Conservation (phyloP, 2,113 vertebrate species). For the Romanogobio albipinnatus region DNA sequence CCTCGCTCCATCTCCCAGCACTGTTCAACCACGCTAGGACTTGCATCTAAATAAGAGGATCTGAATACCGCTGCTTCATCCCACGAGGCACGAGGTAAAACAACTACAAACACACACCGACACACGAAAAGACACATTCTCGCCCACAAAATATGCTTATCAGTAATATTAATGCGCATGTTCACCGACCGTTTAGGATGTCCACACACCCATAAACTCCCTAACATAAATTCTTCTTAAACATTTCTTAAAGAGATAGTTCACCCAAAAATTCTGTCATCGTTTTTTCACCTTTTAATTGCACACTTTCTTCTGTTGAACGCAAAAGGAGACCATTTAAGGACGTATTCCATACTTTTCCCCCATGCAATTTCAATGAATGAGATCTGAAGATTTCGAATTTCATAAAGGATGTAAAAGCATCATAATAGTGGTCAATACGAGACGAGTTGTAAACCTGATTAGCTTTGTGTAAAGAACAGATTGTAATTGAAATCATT, state of each 20-base stretch:
- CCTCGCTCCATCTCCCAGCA: conserved; percentile 63
- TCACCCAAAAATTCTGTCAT: conserved; percentile 15
- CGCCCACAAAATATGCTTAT: conserved; percentile 12
- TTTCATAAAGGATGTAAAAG: background rate
- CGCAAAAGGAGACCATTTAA: background rate
- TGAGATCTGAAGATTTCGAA: background rate
- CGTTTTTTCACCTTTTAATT: background rate
- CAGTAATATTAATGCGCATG: conserved; percentile 1
- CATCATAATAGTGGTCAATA: background rate
- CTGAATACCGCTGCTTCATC: conserved; percentile 80
- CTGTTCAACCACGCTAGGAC: conserved; percentile 69
- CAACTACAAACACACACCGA: conserved; percentile 55
- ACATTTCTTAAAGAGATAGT: background rate
- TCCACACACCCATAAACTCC: background rate
- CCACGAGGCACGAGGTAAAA: conserved; percentile 60
- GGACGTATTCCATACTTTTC: background rate
- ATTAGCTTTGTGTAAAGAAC: background rate
- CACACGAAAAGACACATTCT: conserved; percentile 50
- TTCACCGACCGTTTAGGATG: background rate
- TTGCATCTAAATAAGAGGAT: conserved; percentile 79
- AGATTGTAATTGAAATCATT: background rate
- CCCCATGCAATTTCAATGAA: background rate
- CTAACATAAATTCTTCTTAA: background rate
- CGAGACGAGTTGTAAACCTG: background rate
- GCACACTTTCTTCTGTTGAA: background rate